Conservation (phyloP, 2,797 vertebrate species). For the Platalea minor region DNA sequence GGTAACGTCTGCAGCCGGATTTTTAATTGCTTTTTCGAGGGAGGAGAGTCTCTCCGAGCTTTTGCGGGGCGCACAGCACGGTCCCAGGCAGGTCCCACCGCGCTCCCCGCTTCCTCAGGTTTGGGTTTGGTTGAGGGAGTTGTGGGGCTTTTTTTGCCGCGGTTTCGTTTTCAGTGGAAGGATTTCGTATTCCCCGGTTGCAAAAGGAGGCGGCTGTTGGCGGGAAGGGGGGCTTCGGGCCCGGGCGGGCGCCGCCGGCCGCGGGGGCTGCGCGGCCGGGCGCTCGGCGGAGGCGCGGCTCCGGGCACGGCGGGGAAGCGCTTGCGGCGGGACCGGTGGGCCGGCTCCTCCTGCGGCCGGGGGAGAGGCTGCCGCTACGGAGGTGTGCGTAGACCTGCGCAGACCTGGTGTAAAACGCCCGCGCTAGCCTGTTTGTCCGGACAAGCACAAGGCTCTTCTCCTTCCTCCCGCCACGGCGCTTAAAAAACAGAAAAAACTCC, state of each 20-base stretch:
- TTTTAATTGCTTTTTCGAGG: conserved; percentile 13
- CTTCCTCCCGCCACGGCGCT: background rate
- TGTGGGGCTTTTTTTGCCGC: background rate
- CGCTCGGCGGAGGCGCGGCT: background rate
- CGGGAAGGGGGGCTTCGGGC: too few relatives aligned
- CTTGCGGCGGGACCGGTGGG: background rate
- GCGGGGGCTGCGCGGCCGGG: background rate
- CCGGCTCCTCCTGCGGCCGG: background rate
- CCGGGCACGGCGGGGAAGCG: background rate
- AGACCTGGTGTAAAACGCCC: background rate
- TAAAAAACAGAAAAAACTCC: background rate
- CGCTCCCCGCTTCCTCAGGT: background rate
- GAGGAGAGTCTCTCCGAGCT: background rate
- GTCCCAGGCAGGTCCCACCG: background rate
- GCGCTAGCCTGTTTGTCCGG: background rate
- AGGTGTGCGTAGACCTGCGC: background rate
- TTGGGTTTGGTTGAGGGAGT: background rate
- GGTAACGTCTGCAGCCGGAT: background rate
- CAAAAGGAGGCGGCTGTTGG: background rate
- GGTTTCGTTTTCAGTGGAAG: background rate
- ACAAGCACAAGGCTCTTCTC: background rate
- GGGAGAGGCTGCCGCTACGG: background rate
- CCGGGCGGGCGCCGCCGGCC: too few relatives aligned
- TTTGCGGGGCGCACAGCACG: background rate
- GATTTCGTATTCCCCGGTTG: background rate